Evolutionary conservation across 2,797 vertebrate species (phyloP).

Genomic region (Allobates femoralis): DNA sequence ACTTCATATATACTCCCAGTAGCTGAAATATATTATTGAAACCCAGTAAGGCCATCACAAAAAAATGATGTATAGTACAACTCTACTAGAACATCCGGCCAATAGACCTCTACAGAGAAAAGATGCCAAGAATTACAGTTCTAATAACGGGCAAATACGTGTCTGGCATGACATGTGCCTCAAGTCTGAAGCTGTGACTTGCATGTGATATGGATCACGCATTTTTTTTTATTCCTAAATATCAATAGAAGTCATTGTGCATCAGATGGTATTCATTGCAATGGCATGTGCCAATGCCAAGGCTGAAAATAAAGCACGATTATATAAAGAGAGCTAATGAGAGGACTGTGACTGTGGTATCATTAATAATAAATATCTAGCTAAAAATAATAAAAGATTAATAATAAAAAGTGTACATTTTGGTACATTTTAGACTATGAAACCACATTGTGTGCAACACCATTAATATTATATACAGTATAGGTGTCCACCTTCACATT

Average conservation of each 20-base stretch:
- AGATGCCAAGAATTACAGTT: neutral
- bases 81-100: neutral
- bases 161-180: too few relatives aligned
- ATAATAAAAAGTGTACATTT: too few relatives aligned
- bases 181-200: too few relatives aligned
- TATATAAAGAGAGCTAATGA: neutral
- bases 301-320: neutral
- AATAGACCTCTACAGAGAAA: too few relatives aligned
- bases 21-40: too few relatives aligned
- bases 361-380: neutral
- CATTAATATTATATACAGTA: too few relatives aligned
- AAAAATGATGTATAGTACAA: neutral
- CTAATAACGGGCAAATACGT: neutral
- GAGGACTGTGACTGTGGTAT: neutral
- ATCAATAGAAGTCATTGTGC: neutral
- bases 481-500: too few relatives aligned
- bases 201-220: too few relatives aligned
- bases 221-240: neutral
- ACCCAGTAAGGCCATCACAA: too few relatives aligned
- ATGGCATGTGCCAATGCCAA: neutral
- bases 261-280: neutral
- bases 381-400: neutral
- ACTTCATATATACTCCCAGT: too few relatives aligned
- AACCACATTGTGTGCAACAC: too few relatives aligned
- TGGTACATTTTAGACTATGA: too few relatives aligned